Evolutionary conservation across 2,113 vertebrate species (phyloP).

Genomic region (Cryptotis parvus): DNA sequence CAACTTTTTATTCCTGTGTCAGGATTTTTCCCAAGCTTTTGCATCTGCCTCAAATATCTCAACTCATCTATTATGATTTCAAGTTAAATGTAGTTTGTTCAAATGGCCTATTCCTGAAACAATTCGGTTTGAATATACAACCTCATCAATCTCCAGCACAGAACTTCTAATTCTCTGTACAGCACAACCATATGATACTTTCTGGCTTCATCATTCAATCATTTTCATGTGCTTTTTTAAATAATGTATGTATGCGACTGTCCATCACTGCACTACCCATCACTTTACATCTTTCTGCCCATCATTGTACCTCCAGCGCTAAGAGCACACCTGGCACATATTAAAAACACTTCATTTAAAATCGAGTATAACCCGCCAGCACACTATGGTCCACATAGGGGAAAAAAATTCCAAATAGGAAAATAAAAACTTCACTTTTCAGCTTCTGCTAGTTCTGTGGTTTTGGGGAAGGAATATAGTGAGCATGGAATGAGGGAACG

Average conservation of each 20-base stretch:
- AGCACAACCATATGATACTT: background rate
- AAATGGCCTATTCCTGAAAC: background rate
- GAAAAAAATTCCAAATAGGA: no score
- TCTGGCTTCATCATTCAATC: background rate
- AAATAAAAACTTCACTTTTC: background rate
- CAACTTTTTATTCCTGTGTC: background rate
- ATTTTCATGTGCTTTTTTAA: background rate
- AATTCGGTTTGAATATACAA: background rate
- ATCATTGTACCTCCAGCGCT: background rate
- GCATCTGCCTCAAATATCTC: conserved; percentile 7
- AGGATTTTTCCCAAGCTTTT: background rate
- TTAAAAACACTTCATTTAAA: background rate
- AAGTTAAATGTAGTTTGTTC: background rate
- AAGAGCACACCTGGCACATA: background rate
- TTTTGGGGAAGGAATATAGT: background rate
- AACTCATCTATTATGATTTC: conserved; percentile 4
- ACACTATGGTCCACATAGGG: no score
- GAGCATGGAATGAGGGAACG: background rate
- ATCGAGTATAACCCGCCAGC: no score
- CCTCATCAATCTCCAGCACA: background rate
- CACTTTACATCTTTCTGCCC: no score
- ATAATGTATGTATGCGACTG: no score
- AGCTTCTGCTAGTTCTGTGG: background rate
- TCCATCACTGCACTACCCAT: no score
- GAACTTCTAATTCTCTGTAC: conserved; percentile 10